A percentile compares a stretch with the other conserved stretches of the same genome.
phyloP scores from a whole-genome alignment of 2,797 vertebrate species.

The Pseudocheirus occidentalis region DNA sequence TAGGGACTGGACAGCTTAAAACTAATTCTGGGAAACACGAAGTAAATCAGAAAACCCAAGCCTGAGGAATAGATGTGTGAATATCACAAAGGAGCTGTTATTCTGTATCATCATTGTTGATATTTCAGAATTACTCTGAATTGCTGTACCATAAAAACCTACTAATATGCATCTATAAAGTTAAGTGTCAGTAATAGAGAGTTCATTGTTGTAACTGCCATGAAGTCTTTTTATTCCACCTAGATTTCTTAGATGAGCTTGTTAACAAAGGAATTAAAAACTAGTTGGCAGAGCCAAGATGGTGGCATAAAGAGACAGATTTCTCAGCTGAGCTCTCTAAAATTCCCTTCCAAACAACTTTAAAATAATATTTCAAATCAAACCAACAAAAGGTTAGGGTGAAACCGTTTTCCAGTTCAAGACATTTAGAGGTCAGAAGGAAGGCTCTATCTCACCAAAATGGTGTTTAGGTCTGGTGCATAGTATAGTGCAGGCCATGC shows the following conservation, averaged over 20 bases:
- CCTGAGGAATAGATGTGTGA: not conserved
- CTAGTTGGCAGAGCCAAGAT: not conserved
- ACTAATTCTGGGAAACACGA: not conserved
- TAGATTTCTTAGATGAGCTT: not conserved
- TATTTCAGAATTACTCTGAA: not conserved
- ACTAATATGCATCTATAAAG: not conserved
- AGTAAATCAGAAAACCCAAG: not conserved
- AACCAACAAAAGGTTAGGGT: not conserved
- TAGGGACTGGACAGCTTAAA: not conserved
- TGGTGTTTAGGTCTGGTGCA: no score
- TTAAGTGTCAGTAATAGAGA: not conserved
- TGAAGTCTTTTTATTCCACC: not conserved
- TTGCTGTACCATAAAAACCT: not conserved
- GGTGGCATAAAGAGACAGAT: not conserved
- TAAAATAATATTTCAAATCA: not conserved
- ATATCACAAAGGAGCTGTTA: not conserved
- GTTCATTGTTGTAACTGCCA: not conserved
- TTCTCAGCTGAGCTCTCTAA: not conserved
- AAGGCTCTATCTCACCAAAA: not conserved
- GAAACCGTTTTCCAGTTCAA: not conserved
- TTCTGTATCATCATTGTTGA: not conserved
- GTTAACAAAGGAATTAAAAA: not conserved
- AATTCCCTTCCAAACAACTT: not conserved
- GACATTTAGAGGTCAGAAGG: not conserved
- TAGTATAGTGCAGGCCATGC: no score